Base-by-base conservation (phyloP, 2,113 vertebrate species). In the Mobula birostris region DNA sequence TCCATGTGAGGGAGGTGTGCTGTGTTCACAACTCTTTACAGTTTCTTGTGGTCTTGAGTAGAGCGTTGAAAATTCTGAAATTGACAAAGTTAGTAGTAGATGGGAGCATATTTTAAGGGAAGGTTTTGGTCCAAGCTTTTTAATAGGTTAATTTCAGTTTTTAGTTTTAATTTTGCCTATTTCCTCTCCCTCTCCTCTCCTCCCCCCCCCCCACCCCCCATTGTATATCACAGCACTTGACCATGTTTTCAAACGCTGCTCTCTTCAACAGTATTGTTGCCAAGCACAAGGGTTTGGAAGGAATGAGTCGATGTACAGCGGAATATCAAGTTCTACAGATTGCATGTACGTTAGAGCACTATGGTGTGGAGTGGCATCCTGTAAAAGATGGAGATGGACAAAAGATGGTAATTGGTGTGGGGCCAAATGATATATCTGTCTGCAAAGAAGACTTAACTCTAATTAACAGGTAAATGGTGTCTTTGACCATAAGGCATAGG, bases 291-390 rank as follows among this genome's bases (percentile, higher is more conserved):
- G 97, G 97, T 63, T 95, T 99, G 83, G 98, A 98, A 95, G 98
- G 98, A 14, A 94, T 97, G 94, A 98, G 97, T 95, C 98, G 97
- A 95, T 97, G 96, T 56, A 98, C 98, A 0, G 98, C 98, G 80
- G 98, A 99, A 94, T 99, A 99, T 94, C 98, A 99, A 95, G 97
- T 98, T 94, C 97, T 99, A 88, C 99, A 99, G 97, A 97, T 98
- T 79, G 97, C 98, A 58, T 98, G 99, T 0, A 96, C 97, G 0
- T 96, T 99, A 96, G 98, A 99, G 95, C 98, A 99, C 95, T 99
- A 99, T 2, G 99, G 99, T 0, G 97, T 99, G 29, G 99, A 99
- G 95, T 99, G 99, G 99, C 99, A 99, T 95, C 97, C 98, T 3
- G 98, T 97, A 48, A 97, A 98, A 56, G 98, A 99, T 0, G 98